Evolutionary conservation across 2,888 invertebrate genomes (phyloP), one percentile per base, ranked within the genome.

Genomic region (Epicampocera succincta): DNA sequence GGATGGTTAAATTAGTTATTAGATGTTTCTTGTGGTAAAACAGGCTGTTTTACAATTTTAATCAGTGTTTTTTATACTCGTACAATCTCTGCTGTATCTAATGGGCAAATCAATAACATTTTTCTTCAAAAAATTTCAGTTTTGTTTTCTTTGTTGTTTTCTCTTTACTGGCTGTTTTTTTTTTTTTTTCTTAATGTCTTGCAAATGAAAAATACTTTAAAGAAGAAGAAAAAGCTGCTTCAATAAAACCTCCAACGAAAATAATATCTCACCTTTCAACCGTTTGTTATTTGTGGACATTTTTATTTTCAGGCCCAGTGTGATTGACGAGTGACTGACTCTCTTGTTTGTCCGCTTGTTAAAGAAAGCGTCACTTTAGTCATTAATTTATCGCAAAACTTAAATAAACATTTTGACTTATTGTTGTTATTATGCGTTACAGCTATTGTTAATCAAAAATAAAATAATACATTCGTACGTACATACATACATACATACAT

Each of bases 361-460:
- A 38, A 50, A n/a, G 48, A 40, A 72, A 60, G 69, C 54, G 54
- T 69, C 42, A 33, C 73, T 68, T 29, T 60, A 68, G 60, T 72
- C 72, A 81, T 72, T 81, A 63, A 72, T 72, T 81, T 81, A 81
- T 81, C 80, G 50, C 68, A 81, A 71, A 76, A 66, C 44, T 76
- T 68, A 76, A 61, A 72, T 72, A 68, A 66, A 66, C 65, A 69
- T 69, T 78, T 52, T 54, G 58, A 46, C 40, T 69, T 50, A 44
- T 72, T 80, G 60, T 38, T 66, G 21, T 71, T 33, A 33, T 33
- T 80, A 77, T 48, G 21, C 25, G 25, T n/a, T 48, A 58, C 19
- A 65, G 68, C 63, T 69, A n/a, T 63, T 71, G 46, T 40, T 71
- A 25, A 50, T 19, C 21, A 69, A 44, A 38, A 58, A 71, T 9